Evolutionary conservation across 2,113 vertebrate species (phyloP).

Genomic region (Odobenus rosmarus): DNA sequence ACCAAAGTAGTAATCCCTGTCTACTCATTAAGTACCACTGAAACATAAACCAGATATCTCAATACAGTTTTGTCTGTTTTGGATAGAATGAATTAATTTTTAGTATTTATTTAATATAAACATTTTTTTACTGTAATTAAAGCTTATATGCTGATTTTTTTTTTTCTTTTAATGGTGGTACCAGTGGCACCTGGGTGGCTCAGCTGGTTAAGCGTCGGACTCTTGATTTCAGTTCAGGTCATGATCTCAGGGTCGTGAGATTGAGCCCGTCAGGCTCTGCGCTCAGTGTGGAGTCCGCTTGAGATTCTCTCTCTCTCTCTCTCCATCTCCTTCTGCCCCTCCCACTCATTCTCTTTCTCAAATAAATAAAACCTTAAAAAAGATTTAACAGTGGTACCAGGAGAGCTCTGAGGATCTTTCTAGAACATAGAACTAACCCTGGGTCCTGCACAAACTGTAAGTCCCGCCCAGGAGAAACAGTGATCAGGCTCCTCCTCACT

Average conservation of each 20-base stretch:
- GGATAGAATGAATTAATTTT: background rate
- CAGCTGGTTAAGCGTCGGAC: background rate
- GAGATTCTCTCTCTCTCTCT: background rate
- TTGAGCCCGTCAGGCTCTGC: background rate
- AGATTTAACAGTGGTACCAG: background rate
- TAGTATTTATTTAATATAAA: background rate
- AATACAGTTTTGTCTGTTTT: background rate
- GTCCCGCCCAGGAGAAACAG: background rate
- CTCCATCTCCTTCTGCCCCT: background rate
- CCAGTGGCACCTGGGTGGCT: background rate
- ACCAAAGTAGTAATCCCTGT: background rate
- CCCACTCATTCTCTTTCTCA: background rate
- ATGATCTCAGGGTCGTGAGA: background rate
- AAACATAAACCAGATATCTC: background rate
- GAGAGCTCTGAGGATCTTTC: background rate
- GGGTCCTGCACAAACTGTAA: background rate
- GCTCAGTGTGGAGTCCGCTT: background rate
- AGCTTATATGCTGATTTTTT: constrained; percentile 5
- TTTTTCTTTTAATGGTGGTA: background rate
- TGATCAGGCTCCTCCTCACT: background rate
- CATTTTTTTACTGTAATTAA: background rate
- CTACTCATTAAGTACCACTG: background rate
- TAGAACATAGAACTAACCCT: background rate
- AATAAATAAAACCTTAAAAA: background rate
- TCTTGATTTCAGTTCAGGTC: background rate